Conservation (phyloP, 2,888 invertebrate species). For the Candidula unifasciata region DNA sequence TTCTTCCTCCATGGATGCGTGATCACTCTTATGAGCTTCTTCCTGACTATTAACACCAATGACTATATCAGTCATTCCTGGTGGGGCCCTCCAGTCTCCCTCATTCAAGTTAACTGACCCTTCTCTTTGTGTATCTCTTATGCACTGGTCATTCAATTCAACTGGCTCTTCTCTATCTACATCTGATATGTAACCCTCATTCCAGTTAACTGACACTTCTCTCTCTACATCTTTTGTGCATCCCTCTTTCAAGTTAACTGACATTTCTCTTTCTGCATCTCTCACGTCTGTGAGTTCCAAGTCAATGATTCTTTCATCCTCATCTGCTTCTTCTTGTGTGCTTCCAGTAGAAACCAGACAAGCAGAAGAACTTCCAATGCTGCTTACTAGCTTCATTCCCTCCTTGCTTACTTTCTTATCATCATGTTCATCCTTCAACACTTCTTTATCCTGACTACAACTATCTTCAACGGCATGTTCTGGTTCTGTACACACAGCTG, state of each 20-base stretch:
- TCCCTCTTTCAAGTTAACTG: constrained; percentile 42
- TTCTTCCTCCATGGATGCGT: not conserved
- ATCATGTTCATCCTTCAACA: not conserved
- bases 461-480: not conserved
- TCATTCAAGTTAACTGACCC: constrained; percentile 36
- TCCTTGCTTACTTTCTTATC: not conserved
- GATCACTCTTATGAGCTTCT: too few species aligned
- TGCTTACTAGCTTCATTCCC: not conserved
- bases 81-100: constrained; percentile 49
- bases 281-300: constrained; percentile 10
- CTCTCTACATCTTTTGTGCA: not conserved
- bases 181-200: too few species aligned
- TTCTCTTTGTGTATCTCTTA: not conserved
- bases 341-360: not conserved
- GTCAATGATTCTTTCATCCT: constrained; percentile 47
- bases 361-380: not conserved
- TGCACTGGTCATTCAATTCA: too few species aligned
- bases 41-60: too few species aligned
- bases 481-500: not conserved
- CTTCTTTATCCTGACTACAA: not conserved
- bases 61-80: not conserved
- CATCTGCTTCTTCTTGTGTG: constrained; percentile 27
- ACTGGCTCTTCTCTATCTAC: too few species aligned
- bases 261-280: not conserved
- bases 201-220: constrained; percentile 25